phyloP scores from a whole-genome alignment of 2,113 vertebrate species.

The Sus scrofa region T2T-Sscrofa CM000816.6:5511501-5512000 shows the following conservation, averaged over 20 bases:
- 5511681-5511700: background rate
- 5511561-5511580: background rate
- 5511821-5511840: background rate
- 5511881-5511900: background rate
- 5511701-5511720: background rate
- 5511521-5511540: background rate
- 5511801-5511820: rapidly evolving
- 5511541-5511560: background rate
- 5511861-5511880: background rate
- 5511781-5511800: background rate
- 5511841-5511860: background rate
- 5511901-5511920: background rate
- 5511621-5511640: background rate
- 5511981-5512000: background rate
- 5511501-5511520: background rate
- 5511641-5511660: rapidly evolving
- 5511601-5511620: background rate
- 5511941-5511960: background rate
- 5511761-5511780: background rate
- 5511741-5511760: background rate
- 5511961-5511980: background rate
- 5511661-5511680: background rate
- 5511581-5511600: background rate
- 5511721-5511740: rapidly evolving
- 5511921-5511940: background rate